Evolutionary conservation across 2,113 vertebrate genomes (phyloP).

Genomic region (Epinephelus moara): DNA sequence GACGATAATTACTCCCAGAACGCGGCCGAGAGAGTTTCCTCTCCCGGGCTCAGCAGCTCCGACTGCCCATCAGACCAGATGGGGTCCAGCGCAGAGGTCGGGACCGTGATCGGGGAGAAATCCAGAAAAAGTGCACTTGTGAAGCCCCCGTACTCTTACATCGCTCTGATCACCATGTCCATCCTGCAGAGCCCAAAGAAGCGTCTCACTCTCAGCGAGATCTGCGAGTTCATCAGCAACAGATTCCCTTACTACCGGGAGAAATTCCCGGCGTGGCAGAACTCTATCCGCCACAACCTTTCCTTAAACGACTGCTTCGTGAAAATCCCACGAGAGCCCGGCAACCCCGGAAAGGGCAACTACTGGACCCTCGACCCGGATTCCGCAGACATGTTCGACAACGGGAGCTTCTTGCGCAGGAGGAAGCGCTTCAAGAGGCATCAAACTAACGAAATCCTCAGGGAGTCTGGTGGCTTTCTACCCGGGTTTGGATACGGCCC

Average conservation of each 20-base stretch:
- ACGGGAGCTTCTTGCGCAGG: conserved; percentile 93
- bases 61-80: conserved; percentile 81
- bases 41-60: conserved; percentile 82
- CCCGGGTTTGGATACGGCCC: conserved; percentile 95
- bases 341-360: conserved; percentile 95
- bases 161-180: conserved; percentile 97
- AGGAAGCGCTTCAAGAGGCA: conserved; percentile 97
- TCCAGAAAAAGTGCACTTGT: conserved; percentile 89
- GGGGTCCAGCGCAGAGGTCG: conserved; percentile 72
- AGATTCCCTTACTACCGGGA: conserved; percentile 96
- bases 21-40: conserved; percentile 79
- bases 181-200: conserved; percentile 98
- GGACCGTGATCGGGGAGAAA: conserved; percentile 83
- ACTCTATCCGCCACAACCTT: conserved; percentile 95
- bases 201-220: conserved; percentile 94
- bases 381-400: conserved; percentile 96
- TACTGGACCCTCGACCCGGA: conserved; percentile 98
- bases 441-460: conserved; percentile 89
- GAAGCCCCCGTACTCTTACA: conserved; percentile 94
- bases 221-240: conserved; percentile 97
- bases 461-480: conserved; percentile 92
- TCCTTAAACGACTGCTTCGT: conserved; percentile 96
- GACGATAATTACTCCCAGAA: conserved; percentile 86
- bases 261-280: conserved; percentile 96
- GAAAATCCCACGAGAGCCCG: conserved; percentile 92